A percentile compares a stretch with the other conserved stretches of the same genome.
Evolutionary conservation across 2,113 vertebrate species (phyloP).

Genomic region (Oreochromis aureus): DNA sequence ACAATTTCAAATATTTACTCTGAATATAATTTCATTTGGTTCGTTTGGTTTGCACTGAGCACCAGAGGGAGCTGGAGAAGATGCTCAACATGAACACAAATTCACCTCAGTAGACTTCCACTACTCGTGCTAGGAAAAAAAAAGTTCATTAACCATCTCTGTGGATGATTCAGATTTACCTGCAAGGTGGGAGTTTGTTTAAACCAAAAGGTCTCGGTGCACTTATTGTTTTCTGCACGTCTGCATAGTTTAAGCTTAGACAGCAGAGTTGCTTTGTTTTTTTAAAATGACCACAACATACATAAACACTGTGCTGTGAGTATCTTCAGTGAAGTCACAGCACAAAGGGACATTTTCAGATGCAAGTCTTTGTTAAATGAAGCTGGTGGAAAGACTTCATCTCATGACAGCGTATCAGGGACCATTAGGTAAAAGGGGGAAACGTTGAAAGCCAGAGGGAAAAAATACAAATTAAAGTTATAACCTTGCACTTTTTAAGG

Average conservation of each 20-base stretch:
- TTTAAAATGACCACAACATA: background rate
- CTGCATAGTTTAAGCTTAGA: background rate
- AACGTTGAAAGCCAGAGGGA: background rate
- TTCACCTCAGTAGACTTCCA: background rate
- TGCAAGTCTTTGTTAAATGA: background rate
- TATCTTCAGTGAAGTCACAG: background rate
- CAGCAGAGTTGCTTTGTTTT: background rate
- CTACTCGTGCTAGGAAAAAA: background rate
- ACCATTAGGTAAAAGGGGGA: background rate
- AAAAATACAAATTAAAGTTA: background rate
- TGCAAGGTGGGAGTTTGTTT: accelerated
- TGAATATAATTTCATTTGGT: background rate
- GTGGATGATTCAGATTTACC: background rate
- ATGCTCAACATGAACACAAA: background rate
- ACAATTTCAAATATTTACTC: background rate
- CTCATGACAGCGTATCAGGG: background rate
- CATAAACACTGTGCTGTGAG: background rate
- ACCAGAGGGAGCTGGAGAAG: background rate
- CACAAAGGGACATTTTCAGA: background rate
- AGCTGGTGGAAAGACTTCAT: background rate
- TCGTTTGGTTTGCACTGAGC: background rate
- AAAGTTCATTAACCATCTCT: accelerated
- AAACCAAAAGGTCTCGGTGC: background rate
- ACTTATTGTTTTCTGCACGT: accelerated
- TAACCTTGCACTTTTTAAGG: background rate